Conservation (phyloP, 1,140 invertebrate species). For the Cydia amplana region DNA sequence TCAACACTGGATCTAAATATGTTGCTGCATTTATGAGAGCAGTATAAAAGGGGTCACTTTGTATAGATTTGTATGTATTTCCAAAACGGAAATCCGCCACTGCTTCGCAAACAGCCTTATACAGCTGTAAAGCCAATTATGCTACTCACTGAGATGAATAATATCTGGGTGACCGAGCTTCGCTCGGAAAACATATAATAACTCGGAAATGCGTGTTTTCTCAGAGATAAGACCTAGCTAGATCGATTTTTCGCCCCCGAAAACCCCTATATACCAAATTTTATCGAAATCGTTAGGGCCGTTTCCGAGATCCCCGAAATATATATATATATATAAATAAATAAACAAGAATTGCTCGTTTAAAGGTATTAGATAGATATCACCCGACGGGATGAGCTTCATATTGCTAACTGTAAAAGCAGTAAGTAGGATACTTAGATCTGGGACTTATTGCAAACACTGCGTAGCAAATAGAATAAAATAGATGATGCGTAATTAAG, state of each 20-base stretch:
- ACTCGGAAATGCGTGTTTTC: too few species aligned
- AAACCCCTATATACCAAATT: too few species aligned
- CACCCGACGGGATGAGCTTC: neutral
- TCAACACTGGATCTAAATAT: too few species aligned
- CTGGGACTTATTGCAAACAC: neutral
- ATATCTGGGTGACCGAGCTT: too few species aligned
- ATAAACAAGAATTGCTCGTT: too few species aligned
- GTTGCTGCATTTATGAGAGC: neutral
- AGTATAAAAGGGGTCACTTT: neutral
- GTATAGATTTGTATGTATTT: neutral
- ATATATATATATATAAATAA: too few species aligned
- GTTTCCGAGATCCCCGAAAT: too few species aligned
- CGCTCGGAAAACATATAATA: too few species aligned
- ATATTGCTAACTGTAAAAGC: neutral
- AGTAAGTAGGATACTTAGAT: neutral
- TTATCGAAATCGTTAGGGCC: too few species aligned
- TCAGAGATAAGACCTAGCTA: too few species aligned
- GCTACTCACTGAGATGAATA: neutral
- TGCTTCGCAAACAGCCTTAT: neutral
- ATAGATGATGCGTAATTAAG: constrained; percentile 6
- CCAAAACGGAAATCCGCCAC: neutral
- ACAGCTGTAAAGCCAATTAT: neutral
- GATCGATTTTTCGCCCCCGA: too few species aligned
- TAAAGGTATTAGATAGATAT: too few species aligned
- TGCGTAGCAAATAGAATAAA: neutral